phyloP scores from a whole-genome alignment of 2,113 vertebrate species.

The Tauraco erythrolophus region DNA sequence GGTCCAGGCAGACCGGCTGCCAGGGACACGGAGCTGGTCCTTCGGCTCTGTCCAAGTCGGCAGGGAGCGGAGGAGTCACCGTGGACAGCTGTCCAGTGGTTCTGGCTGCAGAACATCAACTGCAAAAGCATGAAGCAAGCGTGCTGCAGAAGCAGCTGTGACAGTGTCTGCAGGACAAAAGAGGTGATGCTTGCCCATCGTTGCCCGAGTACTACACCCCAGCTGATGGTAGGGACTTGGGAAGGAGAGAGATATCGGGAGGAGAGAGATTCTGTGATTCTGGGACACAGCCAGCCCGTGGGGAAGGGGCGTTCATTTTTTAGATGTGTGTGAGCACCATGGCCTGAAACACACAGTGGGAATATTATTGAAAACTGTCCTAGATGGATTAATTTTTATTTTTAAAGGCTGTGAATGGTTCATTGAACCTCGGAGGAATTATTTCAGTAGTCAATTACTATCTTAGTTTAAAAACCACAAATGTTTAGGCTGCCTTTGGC shows the following conservation, averaged over 20 bases:
- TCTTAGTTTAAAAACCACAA: background rate
- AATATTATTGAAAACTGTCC: background rate
- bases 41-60: background rate
- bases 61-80: accelerated
- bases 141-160: background rate
- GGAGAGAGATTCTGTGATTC: background rate
- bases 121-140: background rate
- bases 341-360: background rate
- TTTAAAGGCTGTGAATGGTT: background rate
- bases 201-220: background rate
- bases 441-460: background rate
- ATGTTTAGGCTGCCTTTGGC: background rate
- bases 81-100: accelerated
- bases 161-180: background rate
- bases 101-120: accelerated
- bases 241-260: background rate
- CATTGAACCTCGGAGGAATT: background rate
- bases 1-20: background rate
- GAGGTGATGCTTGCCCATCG: too few species aligned
- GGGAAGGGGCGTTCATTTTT: background rate
- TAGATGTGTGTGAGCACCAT: too few species aligned
- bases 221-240: background rate
- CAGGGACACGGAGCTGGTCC: background rate
- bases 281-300: accelerated
- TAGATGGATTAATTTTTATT: background rate